Conservation (phyloP, 2,797 vertebrate species). For the Xiphophorus birchmanni region DNA sequence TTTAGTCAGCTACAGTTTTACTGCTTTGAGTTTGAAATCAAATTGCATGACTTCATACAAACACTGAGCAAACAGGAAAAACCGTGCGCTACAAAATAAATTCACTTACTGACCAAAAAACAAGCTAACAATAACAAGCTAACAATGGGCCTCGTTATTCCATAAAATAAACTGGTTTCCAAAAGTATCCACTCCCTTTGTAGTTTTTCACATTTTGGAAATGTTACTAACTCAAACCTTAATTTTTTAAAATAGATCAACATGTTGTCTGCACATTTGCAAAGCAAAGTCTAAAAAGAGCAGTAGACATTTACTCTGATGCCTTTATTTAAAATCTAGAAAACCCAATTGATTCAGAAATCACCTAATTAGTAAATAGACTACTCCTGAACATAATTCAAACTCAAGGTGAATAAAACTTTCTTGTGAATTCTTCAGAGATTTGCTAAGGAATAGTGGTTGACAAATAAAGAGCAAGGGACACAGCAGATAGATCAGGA, state of each 20-base stretch:
- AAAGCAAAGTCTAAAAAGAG: background rate
- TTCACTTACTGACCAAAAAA: background rate
- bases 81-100: background rate
- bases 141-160: background rate
- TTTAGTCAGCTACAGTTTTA: conserved; percentile 6
- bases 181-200: background rate
- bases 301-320: background rate
- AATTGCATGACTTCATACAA: conserved; percentile 10
- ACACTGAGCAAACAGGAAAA: background rate
- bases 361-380: background rate
- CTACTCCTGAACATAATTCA: background rate
- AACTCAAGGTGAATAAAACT: background rate
- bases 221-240: background rate
- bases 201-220: background rate
- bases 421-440: background rate
- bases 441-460: background rate
- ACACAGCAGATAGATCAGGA: background rate
- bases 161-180: background rate
- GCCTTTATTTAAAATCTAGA: background rate
- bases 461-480: background rate
- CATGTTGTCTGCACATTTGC: background rate
- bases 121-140: background rate
- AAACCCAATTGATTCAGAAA: background rate
- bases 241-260: background rate
- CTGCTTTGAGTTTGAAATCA: conserved; percentile 27